Evolutionary conservation across 2,888 invertebrate genomes (phyloP).

Genomic region (Anaspis maculata): DNA sequence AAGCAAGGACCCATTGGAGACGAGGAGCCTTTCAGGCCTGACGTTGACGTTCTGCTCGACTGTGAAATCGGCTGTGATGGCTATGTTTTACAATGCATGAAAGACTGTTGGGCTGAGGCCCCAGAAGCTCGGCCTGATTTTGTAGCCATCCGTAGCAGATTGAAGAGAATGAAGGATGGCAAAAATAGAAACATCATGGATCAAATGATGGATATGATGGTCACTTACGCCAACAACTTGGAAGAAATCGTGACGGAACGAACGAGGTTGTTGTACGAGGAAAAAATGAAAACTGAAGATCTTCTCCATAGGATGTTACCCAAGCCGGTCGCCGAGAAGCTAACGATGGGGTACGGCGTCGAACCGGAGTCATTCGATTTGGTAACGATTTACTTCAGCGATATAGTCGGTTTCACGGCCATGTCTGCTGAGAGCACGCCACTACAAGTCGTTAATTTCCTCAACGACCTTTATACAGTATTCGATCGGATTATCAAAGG

Average conservation of each 20-base stretch:
- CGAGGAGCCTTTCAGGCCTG: constrained; percentile 71
- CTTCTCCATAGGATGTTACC: constrained; percentile 90
- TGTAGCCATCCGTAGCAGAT: constrained; percentile 61
- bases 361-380: constrained; percentile 89
- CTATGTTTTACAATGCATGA: constrained; percentile 73
- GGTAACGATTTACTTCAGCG: constrained; percentile 95
- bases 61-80: constrained; percentile 68
- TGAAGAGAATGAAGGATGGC: constrained; percentile 86
- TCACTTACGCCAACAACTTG: constrained; percentile 89
- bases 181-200: constrained; percentile 87
- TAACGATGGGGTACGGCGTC: constrained; percentile 82
- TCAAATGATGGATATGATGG: constrained; percentile 98
- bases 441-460: constrained; percentile 82
- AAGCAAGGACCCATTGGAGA: constrained; percentile 59
- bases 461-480: constrained; percentile 95
- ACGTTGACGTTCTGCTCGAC: constrained; percentile 62
- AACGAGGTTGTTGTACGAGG: constrained; percentile 80
- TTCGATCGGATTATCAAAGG: constrained; percentile 95
- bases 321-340: constrained; percentile 78
- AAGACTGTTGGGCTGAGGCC: constrained; percentile 84
- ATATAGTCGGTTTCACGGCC: constrained; percentile 93
- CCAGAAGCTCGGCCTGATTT: constrained; percentile 82
- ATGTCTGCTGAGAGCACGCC: constrained; percentile 94
- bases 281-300: constrained; percentile 90
- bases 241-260: constrained; percentile 90